phyloP scores from a whole-genome alignment of 2,113 vertebrate species.

The Edolisoma coerulescens region DNA sequence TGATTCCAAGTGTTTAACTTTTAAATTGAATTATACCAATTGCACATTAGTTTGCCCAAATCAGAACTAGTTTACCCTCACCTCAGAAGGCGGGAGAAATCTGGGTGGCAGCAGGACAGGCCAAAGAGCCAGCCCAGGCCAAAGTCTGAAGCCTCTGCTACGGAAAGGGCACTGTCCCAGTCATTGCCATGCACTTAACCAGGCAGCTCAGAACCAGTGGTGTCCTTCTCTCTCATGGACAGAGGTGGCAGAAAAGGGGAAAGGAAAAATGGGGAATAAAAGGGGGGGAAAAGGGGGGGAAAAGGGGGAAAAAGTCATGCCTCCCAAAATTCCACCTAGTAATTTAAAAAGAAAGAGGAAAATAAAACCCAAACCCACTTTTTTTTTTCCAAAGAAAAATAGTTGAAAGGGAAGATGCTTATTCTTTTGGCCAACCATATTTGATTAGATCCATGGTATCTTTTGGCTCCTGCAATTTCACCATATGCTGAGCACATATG shows the following conservation, averaged over 20 bases:
- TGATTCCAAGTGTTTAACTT: background rate
- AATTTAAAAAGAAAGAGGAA: background rate
- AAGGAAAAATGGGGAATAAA: background rate
- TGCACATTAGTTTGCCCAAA: background rate
- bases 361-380: rapidly evolving
- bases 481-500: background rate
- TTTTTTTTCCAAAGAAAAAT: background rate
- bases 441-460: background rate
- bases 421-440: background rate
- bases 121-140: background rate
- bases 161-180: background rate
- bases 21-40: background rate
- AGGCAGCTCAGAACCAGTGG: background rate
- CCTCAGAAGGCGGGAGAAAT: background rate
- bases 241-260: background rate
- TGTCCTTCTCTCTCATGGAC: background rate
- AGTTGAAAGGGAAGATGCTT: background rate
- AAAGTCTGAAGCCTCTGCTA: background rate
- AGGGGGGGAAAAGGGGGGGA: background rate
- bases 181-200: background rate
- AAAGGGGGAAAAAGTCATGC: background rate
- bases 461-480: background rate
- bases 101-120: background rate
- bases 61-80: background rate
- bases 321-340: background rate